These are phyloP conservation scores for Setophaga petechia DNA, from an alignment of 2,113 vertebrate species.

Conservation along the genomic window DNA sequence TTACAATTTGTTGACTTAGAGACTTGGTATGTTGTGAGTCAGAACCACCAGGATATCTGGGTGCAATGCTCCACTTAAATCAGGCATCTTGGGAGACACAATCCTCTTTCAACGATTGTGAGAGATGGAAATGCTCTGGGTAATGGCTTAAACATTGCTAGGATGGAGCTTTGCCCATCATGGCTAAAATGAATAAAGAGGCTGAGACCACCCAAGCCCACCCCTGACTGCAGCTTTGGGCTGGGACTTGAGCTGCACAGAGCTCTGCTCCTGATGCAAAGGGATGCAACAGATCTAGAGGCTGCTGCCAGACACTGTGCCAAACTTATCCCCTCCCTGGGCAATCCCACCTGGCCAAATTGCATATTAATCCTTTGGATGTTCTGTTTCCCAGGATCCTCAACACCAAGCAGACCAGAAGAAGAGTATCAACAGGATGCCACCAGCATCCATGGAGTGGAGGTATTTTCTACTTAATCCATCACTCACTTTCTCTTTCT, in stretches of 20 bases:
- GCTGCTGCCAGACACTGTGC: background rate
- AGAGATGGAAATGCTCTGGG: fast-evolving
- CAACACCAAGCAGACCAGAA: fast-evolving
- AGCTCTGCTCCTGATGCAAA: background rate
- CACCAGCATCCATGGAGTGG: background rate
- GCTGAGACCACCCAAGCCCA: background rate
- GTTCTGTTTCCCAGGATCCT: fast-evolving
- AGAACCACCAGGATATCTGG: background rate
- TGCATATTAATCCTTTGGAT: too few species aligned
- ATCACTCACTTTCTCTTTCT: background rate
- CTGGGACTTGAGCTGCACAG: background rate
- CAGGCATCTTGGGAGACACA: background rate
- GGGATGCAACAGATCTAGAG: background rate
- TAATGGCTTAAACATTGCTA: fast-evolving
- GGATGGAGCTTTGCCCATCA: background rate
- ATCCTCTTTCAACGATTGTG: background rate
- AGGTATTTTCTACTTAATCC: background rate
- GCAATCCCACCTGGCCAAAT: background rate
- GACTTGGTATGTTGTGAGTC: background rate
- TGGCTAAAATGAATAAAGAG: background rate
- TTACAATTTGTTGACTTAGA: background rate
- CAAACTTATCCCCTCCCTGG: background rate
- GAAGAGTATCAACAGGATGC: background rate
- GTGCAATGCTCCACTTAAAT: background rate
- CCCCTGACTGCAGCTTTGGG: background rate